Evolutionary conservation across 1,140 invertebrate species (phyloP), one percentile per base, ranked within the genome.

Genomic region (Drosophila littoralis): DNA sequence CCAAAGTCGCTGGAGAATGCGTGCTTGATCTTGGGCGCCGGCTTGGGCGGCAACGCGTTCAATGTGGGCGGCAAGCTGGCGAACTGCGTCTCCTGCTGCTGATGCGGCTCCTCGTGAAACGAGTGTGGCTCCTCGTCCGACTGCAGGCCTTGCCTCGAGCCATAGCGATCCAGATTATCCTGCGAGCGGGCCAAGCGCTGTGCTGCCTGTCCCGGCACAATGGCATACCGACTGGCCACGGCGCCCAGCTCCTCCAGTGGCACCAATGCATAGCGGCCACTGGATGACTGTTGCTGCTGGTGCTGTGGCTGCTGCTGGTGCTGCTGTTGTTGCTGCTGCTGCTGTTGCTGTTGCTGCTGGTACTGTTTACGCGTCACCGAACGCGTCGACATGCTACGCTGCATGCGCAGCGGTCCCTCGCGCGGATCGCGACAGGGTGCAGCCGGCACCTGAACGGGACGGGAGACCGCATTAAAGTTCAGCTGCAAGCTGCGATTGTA

Each of bases 1-100:
- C 92, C 91, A 13, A 93, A 91, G 52, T 94, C 94, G 36, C 94
- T 94, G 7, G 93, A 90, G 59, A 93, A 93, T 22, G 94, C 94
- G 57, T 93, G 92, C 48, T 90, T 91, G 6, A 93, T 88, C 60
- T 90, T 86, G 1, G 77, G 71, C 33, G 81, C 52, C 1, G 88
- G 63, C 51, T 78, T 67, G 0, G 57, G 42, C 6, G 60, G 81
- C 10, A 65, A 35, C 8, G 50, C 6, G n/a, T 70, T 81, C 1
- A 81, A 40, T 2, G 36, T 71, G 2, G 83, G 89, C 33, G 91
- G 91, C 69, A 92, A 12, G 48, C 91, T 92, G 64, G 86, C 74
- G 28, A 90, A 92, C n/a, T 83, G 79, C 1, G 81, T 90, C 36
- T 92, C 75, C 71, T 79, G 89, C 63, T 52, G 73, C 48, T 66